These are phyloP conservation scores for Oxytorus armatus DNA, from an alignment of 2,888 invertebrate genomes.

Conservation along the genomic window DNA sequence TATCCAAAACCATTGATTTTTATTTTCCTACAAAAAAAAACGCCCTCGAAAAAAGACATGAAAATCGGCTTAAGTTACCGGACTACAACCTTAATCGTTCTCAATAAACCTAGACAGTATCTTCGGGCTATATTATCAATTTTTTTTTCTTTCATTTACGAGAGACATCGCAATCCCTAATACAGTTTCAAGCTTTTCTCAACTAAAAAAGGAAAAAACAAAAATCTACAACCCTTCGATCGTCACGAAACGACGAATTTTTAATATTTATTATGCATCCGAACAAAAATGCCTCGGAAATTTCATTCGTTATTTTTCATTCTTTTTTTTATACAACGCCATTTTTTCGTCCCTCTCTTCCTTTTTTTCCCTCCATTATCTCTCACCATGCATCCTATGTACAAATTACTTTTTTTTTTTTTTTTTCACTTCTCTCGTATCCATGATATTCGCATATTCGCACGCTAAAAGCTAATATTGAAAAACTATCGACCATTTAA, in stretches of 20 bases:
- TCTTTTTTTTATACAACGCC: conserved; percentile 63
- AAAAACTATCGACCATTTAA: conserved; percentile 65
- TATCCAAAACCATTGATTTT: no score
- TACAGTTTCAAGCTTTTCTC: conserved; percentile 58
- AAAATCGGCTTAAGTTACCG: no score
- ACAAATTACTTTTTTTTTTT: conserved; percentile 52
- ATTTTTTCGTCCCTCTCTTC: conserved; percentile 9
- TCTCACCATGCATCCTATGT: conserved; percentile 54
- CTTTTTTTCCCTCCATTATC: conserved; percentile 5
- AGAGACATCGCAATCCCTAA: conserved; percentile 30
- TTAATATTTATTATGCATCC: conserved; percentile 70
- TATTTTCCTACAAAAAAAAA: no score
- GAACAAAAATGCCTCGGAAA: conserved; percentile 70
- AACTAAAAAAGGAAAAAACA: conserved; percentile 17
- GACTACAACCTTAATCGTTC: no score
- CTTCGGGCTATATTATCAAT: conserved; percentile 70
- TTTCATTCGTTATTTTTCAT: neutral
- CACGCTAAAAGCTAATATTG: conserved; percentile 65
- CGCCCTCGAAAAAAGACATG: no score
- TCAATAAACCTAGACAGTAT: conserved; percentile 73
- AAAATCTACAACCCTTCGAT: conserved; percentile 58
- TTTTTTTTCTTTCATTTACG: conserved; percentile 45
- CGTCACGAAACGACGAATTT: conserved; percentile 17
- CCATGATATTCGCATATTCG: conserved; percentile 57
- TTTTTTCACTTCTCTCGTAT: neutral